A percentile compares a stretch with the other conserved stretches of the same genome.
Evolutionary conservation across 1,140 invertebrate genomes (phyloP).

Genomic region (Drosophila bocki): DNA sequence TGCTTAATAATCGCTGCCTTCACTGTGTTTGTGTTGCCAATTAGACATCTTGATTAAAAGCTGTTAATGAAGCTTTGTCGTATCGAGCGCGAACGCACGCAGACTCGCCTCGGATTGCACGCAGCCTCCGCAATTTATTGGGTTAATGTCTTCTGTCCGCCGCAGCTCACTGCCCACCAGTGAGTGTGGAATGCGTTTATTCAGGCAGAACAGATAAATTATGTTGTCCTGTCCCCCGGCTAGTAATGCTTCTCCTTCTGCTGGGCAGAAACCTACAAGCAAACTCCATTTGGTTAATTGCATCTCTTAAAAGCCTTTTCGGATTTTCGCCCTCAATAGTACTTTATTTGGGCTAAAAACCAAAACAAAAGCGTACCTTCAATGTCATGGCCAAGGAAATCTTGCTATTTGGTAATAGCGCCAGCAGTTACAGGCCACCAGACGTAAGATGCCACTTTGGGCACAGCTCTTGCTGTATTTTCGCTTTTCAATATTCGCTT

Average conservation of each 20-base stretch:
- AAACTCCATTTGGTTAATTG: conserved; percentile 29
- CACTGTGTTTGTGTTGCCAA: conserved; percentile 45
- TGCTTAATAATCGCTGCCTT: conserved; percentile 36
- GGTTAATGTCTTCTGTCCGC: conserved; percentile 33
- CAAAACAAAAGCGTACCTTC: neutral
- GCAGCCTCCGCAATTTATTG: conserved; percentile 29
- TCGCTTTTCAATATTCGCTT: conserved; percentile 45
- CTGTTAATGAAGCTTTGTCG: conserved; percentile 52
- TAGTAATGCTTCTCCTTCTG: neutral
- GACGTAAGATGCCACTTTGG: conserved; percentile 19
- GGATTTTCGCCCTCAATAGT: conserved; percentile 9
- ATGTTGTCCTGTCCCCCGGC: neutral
- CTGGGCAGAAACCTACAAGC: too few species aligned
- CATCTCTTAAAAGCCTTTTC: conserved; percentile 46
- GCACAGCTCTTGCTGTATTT: conserved; percentile 13
- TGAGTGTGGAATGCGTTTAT: conserved; percentile 2
- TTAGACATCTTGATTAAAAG: conserved; percentile 60
- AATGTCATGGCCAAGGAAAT: conserved; percentile 27
- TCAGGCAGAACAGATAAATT: conserved; percentile 3
- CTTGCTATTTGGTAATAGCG: conserved; percentile 5
- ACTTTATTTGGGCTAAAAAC: neutral
- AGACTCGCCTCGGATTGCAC: conserved; percentile 4
- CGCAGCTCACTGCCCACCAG: conserved; percentile 8
- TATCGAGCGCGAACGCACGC: conserved; percentile 20
- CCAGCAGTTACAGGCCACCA: neutral